A percentile compares a stretch with the other conserved stretches of the same genome.
Conservation (phyloP, 2,797 vertebrate genomes). For the Agapornis canus region DNA sequence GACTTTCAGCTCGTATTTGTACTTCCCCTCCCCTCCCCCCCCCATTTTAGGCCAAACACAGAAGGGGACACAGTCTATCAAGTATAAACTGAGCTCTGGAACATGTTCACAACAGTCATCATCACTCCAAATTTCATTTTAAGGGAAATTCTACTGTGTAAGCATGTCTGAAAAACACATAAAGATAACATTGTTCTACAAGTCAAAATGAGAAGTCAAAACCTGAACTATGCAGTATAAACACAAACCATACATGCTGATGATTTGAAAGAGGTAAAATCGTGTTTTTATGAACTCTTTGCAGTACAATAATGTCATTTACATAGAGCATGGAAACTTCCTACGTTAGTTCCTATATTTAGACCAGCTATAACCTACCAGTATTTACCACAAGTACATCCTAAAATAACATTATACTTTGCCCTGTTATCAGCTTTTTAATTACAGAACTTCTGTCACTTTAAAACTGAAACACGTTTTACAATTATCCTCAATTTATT, state of each 20-base stretch:
- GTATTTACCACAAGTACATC: neutral
- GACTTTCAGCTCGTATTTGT: neutral
- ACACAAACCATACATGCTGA: neutral
- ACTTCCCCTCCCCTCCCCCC: neutral
- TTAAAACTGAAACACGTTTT: neutral
- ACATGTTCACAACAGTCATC: neutral
- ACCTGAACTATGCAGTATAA: neutral
- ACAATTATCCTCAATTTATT: constrained; percentile 5
- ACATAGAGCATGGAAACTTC: neutral
- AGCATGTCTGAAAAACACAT: neutral
- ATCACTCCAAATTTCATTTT: neutral
- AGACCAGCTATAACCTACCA: neutral
- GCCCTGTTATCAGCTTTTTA: neutral
- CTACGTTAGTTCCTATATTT: neutral
- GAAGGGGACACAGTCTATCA: neutral
- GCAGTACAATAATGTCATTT: neutral
- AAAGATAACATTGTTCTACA: neutral
- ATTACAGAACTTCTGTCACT: neutral
- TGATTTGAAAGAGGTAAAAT: neutral
- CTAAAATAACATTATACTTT: neutral
- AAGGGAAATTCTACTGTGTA: neutral
- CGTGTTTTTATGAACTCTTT: neutral
- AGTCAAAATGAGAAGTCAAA: neutral
- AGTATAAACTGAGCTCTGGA: neutral
- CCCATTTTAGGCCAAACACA: neutral